phyloP scores from a whole-genome alignment of 2,797 vertebrate species.

The Ctenopoma multispine region DNA sequence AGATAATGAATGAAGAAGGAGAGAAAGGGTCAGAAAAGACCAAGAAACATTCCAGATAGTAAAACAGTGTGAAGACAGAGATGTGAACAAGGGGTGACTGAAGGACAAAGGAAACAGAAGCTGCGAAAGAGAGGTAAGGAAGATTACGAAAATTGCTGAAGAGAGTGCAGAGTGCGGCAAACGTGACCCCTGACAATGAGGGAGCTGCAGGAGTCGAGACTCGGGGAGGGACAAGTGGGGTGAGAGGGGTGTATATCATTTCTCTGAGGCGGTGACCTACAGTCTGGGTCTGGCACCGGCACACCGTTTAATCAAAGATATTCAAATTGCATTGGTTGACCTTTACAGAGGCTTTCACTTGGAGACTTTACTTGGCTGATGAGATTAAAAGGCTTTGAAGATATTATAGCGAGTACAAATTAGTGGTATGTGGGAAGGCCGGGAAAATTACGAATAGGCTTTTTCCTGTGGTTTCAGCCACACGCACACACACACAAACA shows the following conservation, averaged over 20 bases:
- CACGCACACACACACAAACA: slow-evolving; percentile 3
- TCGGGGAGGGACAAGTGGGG: slow-evolving; percentile 46
- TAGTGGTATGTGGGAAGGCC: slow-evolving; percentile 12
- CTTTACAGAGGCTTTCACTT: slow-evolving; percentile 69
- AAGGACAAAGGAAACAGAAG: slow-evolving; percentile 1
- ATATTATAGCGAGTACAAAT: slow-evolving; percentile 36
- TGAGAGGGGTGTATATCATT: slow-evolving; percentile 60
- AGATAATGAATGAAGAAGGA: slow-evolving; percentile 31
- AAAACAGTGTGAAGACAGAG: background rate
- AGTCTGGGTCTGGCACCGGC: slow-evolving; percentile 55
- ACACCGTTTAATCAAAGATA: slow-evolving; percentile 76
- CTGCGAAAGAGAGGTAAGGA: slow-evolving; percentile 1
- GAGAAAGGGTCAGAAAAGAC: slow-evolving; percentile 10
- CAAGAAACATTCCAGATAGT: background rate
- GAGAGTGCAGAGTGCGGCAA: slow-evolving; percentile 20
- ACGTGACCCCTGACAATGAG: slow-evolving; percentile 48
- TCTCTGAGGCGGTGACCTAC: slow-evolving; percentile 75
- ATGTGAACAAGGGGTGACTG: background rate
- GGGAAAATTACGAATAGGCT: slow-evolving; percentile 18
- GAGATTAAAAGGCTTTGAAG: slow-evolving; percentile 66
- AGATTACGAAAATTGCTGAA: slow-evolving; percentile 47
- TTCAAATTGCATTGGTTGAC: slow-evolving; percentile 77
- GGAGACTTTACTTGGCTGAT: slow-evolving; percentile 44
- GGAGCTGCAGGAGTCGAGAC: slow-evolving; percentile 32
- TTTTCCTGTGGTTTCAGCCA: background rate